phyloP scores from a whole-genome alignment of 2,888 invertebrate species.

The Osmoderma eremita region DNA sequence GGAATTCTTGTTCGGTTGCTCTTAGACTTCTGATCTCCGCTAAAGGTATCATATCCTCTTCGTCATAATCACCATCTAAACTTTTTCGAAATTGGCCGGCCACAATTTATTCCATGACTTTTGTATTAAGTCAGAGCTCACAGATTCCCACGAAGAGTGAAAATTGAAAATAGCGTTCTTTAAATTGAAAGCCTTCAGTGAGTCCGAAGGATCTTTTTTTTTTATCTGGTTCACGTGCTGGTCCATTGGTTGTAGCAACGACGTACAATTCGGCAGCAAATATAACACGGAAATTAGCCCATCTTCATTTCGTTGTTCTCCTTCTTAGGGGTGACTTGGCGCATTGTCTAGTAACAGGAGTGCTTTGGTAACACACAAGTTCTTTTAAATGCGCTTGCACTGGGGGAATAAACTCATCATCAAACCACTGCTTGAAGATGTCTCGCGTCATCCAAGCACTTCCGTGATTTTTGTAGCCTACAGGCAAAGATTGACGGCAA shows the following conservation, averaged over 20 bases:
- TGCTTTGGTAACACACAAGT: background rate
- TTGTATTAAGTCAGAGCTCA: background rate
- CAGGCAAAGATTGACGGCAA: too few species aligned
- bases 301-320: too few species aligned
- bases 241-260: background rate
- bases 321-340: conserved; percentile 2
- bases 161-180: too few species aligned
- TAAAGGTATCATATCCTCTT: conserved; percentile 1
- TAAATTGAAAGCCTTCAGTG: too few species aligned
- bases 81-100: conserved; percentile 6
- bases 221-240: background rate
- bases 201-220: too few species aligned
- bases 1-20: conserved; percentile 5
- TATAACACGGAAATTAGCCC: background rate
- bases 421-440: conserved; percentile 6
- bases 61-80: background rate
- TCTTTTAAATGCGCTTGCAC: too few species aligned
- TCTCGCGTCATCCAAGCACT: background rate
- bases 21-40: conserved; percentile 2
- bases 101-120: conserved; percentile 4
- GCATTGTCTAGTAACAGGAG: conserved; percentile 6
- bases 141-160: too few species aligned
- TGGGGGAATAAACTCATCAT: too few species aligned
- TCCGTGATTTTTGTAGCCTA: conserved; percentile 4
- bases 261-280: background rate